Evolutionary conservation across 1,140 invertebrate species (phyloP), one percentile per base, ranked within the genome.

Genomic region (Dreissena rostriformis): DNA sequence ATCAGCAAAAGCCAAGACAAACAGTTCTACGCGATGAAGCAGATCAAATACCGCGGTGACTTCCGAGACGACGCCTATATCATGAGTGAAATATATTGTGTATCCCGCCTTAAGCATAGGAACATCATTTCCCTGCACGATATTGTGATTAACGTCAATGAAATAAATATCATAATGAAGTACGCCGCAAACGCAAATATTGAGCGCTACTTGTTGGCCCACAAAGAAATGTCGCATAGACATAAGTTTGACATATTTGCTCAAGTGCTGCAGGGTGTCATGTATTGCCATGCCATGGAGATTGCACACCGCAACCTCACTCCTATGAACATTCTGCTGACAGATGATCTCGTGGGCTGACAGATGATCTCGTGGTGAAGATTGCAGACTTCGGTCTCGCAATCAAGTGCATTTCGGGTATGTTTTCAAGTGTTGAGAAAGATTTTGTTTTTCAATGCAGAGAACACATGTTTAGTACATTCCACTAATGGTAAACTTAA

Each of bases 361-460:
- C n/a, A n/a, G n/a, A n/a, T n/a, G n/a, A 76, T 17, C 24, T 80
- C 0, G 65, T 77, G 14, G 85, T 89, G 0, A 88, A 89, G 63
- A 74, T 90, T 28, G 86, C 89, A 1, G 89, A 90, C 49, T 90
- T 89, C 65, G 89, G 88, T 15, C 78, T 89, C 57, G 86, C 86
- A 2, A 53, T 86, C 0, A 83, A 73, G 14, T 89, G 89, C 49
- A 51, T 68, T 1, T 73, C 84, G 49, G 79, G 74, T 82, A 82
- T n/a, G n/a, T n/a, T n/a, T n/a, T n/a, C n/a, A n/a, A n/a, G n/a
- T n/a, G n/a, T n/a, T n/a, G n/a, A n/a, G n/a, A n/a, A n/a, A n/a
- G n/a, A n/a, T n/a, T n/a, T n/a, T n/a, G n/a, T n/a, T n/a, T n/a
- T n/a, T n/a, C n/a, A n/a, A n/a, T n/a, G n/a, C n/a, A n/a, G n/a